Percentiles rank a stretch among this genome's conserved stretches.
Evolutionary conservation across 2,888 invertebrate genomes (phyloP).

Genomic region (Diplazon laetatorius): DNA sequence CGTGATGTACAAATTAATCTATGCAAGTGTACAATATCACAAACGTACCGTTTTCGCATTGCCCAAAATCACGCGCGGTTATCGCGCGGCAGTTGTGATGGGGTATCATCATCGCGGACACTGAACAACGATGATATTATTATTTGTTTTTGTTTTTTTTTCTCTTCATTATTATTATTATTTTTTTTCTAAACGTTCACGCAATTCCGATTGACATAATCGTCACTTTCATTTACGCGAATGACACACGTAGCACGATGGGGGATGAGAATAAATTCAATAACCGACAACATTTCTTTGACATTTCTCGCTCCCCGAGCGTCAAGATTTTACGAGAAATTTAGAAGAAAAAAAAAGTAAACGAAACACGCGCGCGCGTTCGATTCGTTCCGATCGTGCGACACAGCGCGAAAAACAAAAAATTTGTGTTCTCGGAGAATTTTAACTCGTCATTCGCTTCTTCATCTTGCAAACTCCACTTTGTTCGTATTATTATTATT

Average conservation of each 20-base stretch:
- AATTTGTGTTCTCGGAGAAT: slow-evolving; percentile 4
- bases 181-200: slow-evolving; percentile 9
- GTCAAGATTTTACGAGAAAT: background rate
- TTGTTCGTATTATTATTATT: slow-evolving; percentile 19
- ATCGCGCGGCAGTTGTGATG: slow-evolving; percentile 45
- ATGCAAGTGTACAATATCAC: slow-evolving; percentile 70
- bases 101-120: slow-evolving; percentile 20
- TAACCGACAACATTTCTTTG: slow-evolving; percentile 16
- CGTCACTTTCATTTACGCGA: background rate
- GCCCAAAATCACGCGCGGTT: slow-evolving; percentile 35
- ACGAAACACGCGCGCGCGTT: no score
- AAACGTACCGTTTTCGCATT: slow-evolving; percentile 64
- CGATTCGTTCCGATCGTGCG: slow-evolving; percentile 18
- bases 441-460: slow-evolving; percentile 27
- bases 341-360: background rate
- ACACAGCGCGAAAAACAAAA: slow-evolving; percentile 35
- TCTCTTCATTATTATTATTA: background rate
- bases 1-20: slow-evolving; percentile 65
- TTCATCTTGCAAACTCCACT: slow-evolving; percentile 35
- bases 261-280: slow-evolving; percentile 23
- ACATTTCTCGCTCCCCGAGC: slow-evolving; percentile 6
- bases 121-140: slow-evolving; percentile 29
- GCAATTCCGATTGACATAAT: slow-evolving; percentile 8
- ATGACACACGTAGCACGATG: slow-evolving; percentile 1
- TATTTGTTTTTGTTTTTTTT: background rate